Evolutionary conservation across 2,888 invertebrate species (phyloP).

Genomic region (Hemithea aestivaria): DNA sequence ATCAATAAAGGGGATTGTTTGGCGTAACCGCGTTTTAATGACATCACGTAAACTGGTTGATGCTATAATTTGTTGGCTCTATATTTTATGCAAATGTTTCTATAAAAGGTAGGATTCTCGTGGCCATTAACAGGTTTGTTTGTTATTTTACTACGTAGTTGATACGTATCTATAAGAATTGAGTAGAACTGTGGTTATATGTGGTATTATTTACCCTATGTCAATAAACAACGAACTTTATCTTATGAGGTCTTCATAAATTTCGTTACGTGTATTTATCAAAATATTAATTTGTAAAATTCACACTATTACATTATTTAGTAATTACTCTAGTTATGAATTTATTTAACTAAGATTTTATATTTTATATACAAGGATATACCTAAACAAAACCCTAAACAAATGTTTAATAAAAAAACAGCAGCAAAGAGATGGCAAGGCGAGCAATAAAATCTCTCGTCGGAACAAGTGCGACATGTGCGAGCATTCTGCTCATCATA

Average conservation of each 20-base stretch:
- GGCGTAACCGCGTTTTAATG: conserved; percentile 38
- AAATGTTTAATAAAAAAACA: too few species aligned
- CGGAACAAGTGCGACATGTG: conserved; percentile 42
- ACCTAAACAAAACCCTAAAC: too few species aligned
- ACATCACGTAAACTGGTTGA: conserved; percentile 19
- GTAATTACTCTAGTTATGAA: too few species aligned
- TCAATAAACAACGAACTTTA: too few species aligned
- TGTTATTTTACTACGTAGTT: not conserved
- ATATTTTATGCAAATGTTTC: conserved; percentile 9
- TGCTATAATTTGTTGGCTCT: conserved; percentile 10
- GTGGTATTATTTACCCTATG: too few species aligned
- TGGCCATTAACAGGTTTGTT: conserved; percentile 8
- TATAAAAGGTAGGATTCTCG: conserved; percentile 10
- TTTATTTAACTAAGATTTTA: too few species aligned
- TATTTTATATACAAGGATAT: too few species aligned
- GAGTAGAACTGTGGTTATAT: too few species aligned
- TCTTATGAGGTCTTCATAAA: too few species aligned
- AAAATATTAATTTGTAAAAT: too few species aligned
- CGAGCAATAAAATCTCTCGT: conserved; percentile 60
- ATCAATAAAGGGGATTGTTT: conserved; percentile 61
- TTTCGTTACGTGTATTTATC: too few species aligned
- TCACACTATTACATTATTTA: too few species aligned
- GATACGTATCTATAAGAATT: not conserved
- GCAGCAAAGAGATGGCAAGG: conserved; percentile 29
- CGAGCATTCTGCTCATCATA: conserved; percentile 28